Conservation (phyloP, 2,797 vertebrate species). For the Ptychobarbus kaznakovi region DNA sequence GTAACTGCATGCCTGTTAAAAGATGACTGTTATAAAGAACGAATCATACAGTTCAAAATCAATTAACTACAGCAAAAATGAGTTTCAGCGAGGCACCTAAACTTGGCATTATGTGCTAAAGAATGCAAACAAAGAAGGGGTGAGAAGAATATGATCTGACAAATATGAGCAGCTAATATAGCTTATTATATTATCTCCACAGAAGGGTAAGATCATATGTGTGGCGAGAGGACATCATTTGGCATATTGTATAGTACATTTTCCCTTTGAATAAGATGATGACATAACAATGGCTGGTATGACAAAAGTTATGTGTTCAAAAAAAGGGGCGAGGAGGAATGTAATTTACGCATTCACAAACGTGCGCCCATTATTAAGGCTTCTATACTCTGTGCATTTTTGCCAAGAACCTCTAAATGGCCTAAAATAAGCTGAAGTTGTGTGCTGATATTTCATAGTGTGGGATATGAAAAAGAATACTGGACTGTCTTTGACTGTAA, state of each 20-base stretch:
- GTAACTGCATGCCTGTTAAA: constrained; percentile 36
- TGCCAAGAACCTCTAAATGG: constrained; percentile 25
- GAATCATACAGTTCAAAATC: constrained; percentile 30
- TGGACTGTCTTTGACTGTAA: constrained; percentile 33
- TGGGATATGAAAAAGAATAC: constrained; percentile 36
- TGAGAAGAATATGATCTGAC: constrained; percentile 35
- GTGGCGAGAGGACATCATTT: constrained; percentile 29
- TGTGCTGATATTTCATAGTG: constrained; percentile 46
- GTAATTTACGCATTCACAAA: constrained; percentile 40
- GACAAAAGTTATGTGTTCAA: neutral
- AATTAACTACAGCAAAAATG: constrained; percentile 16
- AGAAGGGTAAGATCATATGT: constrained; percentile 36
- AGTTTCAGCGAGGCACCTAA: constrained; percentile 34
- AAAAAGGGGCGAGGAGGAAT: constrained; percentile 26
- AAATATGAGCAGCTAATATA: constrained; percentile 57
- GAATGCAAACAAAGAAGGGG: neutral
- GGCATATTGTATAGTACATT: constrained; percentile 22
- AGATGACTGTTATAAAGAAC: constrained; percentile 32
- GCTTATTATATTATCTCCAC: constrained; percentile 54
- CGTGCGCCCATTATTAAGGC: constrained; percentile 49
- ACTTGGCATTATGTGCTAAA: constrained; percentile 42
- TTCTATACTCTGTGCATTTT: constrained; percentile 40
- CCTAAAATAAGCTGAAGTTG: constrained; percentile 25
- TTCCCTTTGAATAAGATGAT: constrained; percentile 37
- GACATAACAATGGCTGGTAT: constrained; percentile 14